phyloP scores from a whole-genome alignment of 2,113 vertebrate species.

The Chitala chitala region DNA sequence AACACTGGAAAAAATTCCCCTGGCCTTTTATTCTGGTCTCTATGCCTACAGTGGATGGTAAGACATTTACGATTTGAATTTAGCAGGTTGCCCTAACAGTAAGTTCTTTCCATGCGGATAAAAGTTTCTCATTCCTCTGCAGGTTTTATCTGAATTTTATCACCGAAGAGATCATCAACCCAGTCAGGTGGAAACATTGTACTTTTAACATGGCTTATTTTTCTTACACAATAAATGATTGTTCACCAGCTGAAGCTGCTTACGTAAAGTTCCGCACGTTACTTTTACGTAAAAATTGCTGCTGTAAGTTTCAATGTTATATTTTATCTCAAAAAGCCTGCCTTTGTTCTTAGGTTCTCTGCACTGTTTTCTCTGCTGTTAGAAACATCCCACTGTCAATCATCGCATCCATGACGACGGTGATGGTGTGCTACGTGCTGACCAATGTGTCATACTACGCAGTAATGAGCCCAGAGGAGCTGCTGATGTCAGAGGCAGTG shows the following conservation, averaged over 20 bases:
- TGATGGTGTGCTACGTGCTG: conserved; percentile 28
- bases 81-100: neutral
- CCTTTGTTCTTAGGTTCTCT: neutral
- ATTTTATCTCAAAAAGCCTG: too few relatives aligned
- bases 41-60: conserved; percentile 86
- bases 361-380: conserved; percentile 66
- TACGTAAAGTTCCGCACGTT: too few relatives aligned
- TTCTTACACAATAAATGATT: too few relatives aligned
- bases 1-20: conserved; percentile 65
- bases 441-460: conserved; percentile 32
- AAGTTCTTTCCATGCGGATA: neutral
- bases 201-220: neutral
- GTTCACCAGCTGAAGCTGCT: too few relatives aligned
- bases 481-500: conserved; percentile 20
- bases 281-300: neutral
- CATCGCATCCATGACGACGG: conserved; percentile 29
- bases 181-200: conserved; percentile 65
- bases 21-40: conserved; percentile 82
- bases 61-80: conserved; percentile 27
- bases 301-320: neutral
- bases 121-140: conserved; percentile 6
- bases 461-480: conserved; percentile 25
- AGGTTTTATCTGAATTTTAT: conserved; percentile 82
- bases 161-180: conserved; percentile 77
- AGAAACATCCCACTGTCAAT: conserved; percentile 39